Evolutionary conservation across 2,113 vertebrate species (phyloP).

Genomic region (Spea bombifrons): DNA sequence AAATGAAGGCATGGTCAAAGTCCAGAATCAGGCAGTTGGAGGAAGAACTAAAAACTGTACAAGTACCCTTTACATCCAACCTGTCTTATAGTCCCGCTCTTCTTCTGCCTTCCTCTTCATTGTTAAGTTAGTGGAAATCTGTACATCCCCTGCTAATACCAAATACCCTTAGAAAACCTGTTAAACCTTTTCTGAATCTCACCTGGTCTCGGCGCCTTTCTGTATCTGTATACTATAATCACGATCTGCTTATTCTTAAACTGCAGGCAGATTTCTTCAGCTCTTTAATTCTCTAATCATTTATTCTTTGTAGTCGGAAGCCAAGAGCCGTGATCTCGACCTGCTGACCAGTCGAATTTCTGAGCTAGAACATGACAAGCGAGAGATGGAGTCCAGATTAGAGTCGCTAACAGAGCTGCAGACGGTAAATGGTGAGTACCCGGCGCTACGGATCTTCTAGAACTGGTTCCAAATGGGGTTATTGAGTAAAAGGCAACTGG

Average conservation of each 20-base stretch:
- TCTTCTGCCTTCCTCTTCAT: not conserved
- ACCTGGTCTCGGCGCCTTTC: too few relatives aligned
- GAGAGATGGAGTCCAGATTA: conserved; percentile 72
- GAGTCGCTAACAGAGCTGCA: conserved; percentile 71
- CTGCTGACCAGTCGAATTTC: conserved; percentile 65
- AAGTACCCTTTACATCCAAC: conserved; percentile 45
- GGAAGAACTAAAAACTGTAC: conserved; percentile 76
- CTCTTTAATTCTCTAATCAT: too few relatives aligned
- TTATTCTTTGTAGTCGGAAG: conserved; percentile 63
- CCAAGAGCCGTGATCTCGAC: conserved; percentile 59
- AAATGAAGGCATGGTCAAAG: conserved; percentile 90
- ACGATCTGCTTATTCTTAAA: not conserved
- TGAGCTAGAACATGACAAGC: conserved; percentile 73
- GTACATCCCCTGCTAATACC: not conserved
- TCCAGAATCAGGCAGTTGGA: conserved; percentile 80
- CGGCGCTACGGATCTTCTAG: too few relatives aligned
- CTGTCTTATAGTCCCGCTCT: not conserved
- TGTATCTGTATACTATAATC: too few relatives aligned
- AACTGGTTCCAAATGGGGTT: too few relatives aligned
- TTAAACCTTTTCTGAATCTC: not conserved
- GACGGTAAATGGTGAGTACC: conserved; percentile 72
- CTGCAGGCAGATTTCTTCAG: too few relatives aligned
- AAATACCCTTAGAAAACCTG: not conserved
- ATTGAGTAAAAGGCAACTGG: too few relatives aligned
- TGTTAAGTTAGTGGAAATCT: not conserved